Base-by-base conservation (phyloP, 2,888 invertebrate genomes). In the Thelaira solivaga region DNA sequence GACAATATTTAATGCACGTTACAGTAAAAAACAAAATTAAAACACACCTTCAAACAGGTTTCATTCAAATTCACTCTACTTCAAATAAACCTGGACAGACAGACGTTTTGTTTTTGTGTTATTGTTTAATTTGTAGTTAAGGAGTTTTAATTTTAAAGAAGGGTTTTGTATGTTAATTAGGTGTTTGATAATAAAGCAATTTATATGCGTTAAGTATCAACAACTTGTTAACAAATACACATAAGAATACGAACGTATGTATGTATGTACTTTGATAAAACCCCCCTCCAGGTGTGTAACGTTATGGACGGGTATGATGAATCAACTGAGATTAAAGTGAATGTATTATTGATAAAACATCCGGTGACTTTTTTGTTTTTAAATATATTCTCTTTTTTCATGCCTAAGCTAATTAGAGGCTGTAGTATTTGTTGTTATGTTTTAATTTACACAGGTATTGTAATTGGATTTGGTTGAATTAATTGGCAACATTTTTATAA, bases 261-360 rank as follows among this genome's bases (percentile, higher is more conserved):
- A 7, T 41, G 41, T 16, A 13, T 24, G 18, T 26, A 34, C 24
- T 57, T 49, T 22, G 41, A 43, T 41, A 65, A 73, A 49, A 65
- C 4, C 18, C 26, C 18, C 34, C 36, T 16, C 6, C 16, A 39
- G n/a, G n/a, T 39, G 13, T 39, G 6, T 6, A 26, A 5, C 4
- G 4, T 26, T 6, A 6, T 39, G 16, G 4, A 39, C 16, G 6
- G 5, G 2, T 4, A n/a, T 10, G 1, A 4, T 34, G 13, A 57
- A 47, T 39, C 18, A 72, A 36, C 20, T 26, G n/a, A 18, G 49
- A 20, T 43, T 31, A 51, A 49, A 59, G 51, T 47, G 31, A 49
- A 16, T 55, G 8, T 39, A 22, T 43, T 64, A 73, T 77, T 68
- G 72, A 73, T 68, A 73, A 68, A 77, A 77, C 77, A 73, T 73